Conservation (phyloP, 2,888 invertebrate genomes). For the Philaethria dido region DNA sequence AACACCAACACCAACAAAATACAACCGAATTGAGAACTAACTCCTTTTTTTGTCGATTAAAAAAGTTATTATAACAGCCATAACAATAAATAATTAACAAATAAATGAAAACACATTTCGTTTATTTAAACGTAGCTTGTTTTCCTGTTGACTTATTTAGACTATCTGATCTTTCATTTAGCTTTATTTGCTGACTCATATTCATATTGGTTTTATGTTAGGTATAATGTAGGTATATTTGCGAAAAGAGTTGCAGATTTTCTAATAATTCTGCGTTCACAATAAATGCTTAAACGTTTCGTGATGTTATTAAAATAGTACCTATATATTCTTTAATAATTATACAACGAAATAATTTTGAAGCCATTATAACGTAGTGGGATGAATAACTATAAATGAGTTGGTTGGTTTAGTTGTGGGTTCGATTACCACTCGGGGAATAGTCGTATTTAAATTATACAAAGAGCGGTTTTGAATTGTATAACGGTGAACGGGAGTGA, state of each 20-base stretch:
- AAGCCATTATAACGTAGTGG: too few species aligned
- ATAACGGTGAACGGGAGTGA: too few species aligned
- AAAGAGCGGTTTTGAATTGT: too few species aligned
- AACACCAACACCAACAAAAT: too few species aligned
- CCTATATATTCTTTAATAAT: too few species aligned
- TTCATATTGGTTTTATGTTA: background rate
- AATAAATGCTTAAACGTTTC: too few species aligned
- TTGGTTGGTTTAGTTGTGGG: too few species aligned
- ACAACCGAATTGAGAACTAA: background rate
- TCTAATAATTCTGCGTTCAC: background rate
- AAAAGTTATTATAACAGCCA: background rate
- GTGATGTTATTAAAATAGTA: too few species aligned
- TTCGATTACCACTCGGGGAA: too few species aligned
- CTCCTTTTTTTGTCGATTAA: background rate
- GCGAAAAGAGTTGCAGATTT: background rate
- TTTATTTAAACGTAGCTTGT: background rate
- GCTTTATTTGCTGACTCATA: background rate
- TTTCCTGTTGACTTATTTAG: slow-evolving; percentile 4
- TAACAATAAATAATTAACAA: background rate
- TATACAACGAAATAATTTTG: too few species aligned
- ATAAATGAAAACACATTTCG: background rate
- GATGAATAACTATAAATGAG: too few species aligned
- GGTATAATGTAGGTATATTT: background rate
- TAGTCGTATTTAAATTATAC: too few species aligned
- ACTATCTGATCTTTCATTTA: slow-evolving; percentile 1